These are phyloP conservation scores for Scytalopus superciliaris DNA, from an alignment of 2,113 vertebrate genomes.

Conservation along the genomic window DNA sequence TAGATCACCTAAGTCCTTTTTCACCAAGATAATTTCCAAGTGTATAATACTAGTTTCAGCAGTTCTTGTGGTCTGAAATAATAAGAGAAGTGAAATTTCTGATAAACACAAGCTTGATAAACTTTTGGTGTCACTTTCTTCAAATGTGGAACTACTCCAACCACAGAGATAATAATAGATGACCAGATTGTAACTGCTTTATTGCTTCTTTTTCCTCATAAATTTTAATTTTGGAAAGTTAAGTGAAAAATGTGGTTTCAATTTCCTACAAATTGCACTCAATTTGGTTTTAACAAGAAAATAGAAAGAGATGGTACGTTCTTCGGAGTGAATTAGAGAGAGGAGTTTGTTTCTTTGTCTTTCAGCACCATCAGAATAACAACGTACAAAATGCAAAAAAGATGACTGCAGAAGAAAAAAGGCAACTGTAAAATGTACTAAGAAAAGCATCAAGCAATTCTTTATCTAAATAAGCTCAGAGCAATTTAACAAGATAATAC, in stretches of 20 bases:
- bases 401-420: slow-evolving; percentile 11
- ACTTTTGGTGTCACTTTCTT: slow-evolving; percentile 73
- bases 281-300: slow-evolving; percentile 81
- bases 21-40: slow-evolving; percentile 10
- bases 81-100: slow-evolving; percentile 75
- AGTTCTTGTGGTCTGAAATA: slow-evolving; percentile 40
- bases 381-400: slow-evolving; percentile 66
- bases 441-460: slow-evolving; percentile 34
- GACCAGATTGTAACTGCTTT: slow-evolving; percentile 84
- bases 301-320: slow-evolving; percentile 69
- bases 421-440: slow-evolving; percentile 5
- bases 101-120: slow-evolving; percentile 68
- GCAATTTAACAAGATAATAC: slow-evolving; percentile 37
- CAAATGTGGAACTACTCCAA: slow-evolving; percentile 76
- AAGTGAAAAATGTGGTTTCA: slow-evolving; percentile 85
- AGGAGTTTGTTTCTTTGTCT: slow-evolving; percentile 62
- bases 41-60: slow-evolving; percentile 8
- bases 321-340: slow-evolving; percentile 69
- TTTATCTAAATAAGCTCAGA: slow-evolving; percentile 56
- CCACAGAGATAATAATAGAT: slow-evolving; percentile 84
- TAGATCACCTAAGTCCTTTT: neutral
- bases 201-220: slow-evolving; percentile 82
- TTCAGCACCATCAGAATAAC: slow-evolving; percentile 62
- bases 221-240: slow-evolving; percentile 85
- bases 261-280: slow-evolving; percentile 80